Evolutionary conservation across 2,113 vertebrate species (phyloP), one percentile per base, ranked within the genome.

Genomic region (Rhinolophus sinicus): DNA sequence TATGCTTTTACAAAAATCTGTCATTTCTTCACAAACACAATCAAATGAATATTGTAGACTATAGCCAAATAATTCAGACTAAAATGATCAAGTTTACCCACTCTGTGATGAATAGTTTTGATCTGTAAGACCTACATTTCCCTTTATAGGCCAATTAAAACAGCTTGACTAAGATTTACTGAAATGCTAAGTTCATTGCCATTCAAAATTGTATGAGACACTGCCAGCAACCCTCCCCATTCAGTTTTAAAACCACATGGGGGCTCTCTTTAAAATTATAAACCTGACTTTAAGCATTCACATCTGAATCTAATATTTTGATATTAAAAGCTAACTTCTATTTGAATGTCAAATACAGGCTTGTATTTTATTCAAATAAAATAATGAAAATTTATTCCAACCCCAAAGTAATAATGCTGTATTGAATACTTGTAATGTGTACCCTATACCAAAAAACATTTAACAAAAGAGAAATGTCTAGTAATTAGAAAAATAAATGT

Each of bases 241-340:
- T 96, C 44, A 1, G 21, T 96, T 98, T 97, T 97, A 97, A 98
- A 98, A 88, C 94, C 97, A 98, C 87, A 98, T 93, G 94, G 47
- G 89, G 85, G 85, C 67, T 94, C 84, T 97, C 97, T 98, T 98
- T 96, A 98, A 98, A 97, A 83, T 92, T 97, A 97, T 97, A 97
- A 98, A 98, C 98, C 96, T 98, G 97, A 98, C 94, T 98, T 98
- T 96, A 98, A 97, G 95, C 98, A 98, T 95, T 93, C 96, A 98
- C 98, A 99, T 98, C 98, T 99, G 98, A 97, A 98, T 98, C 97
- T 98, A 98, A 98, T 99, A 98, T 97, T 97, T 97, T 95, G 91
- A 98, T 95, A 40, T 13, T 97, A 98, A 98, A 98, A 93, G 95
- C 88, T 96, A 97, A 97, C 88, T 93, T 97, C 96, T 98, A 92